phyloP scores from a whole-genome alignment of 2,797 vertebrate genomes.

The Aldrovandia affinis region DNA sequence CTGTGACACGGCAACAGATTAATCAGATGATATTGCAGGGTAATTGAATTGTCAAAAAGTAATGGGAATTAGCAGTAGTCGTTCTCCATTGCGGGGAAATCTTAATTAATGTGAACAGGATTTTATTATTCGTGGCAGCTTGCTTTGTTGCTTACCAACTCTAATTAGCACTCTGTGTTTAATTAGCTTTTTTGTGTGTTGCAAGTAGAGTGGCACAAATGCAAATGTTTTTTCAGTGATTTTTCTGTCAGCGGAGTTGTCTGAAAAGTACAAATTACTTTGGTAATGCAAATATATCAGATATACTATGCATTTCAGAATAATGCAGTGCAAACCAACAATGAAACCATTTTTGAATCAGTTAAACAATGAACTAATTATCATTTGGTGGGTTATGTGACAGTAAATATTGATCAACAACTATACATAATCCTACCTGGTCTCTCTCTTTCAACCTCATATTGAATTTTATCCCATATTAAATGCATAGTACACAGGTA shows the following conservation, averaged over 20 bases:
- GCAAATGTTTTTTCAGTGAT: not conserved
- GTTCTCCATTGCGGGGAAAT: conserved; percentile 4
- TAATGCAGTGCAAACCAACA: not conserved
- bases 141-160: conserved; percentile 18
- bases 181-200: conserved; percentile 23
- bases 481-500: not conserved
- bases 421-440: not conserved
- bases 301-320: not conserved
- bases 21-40: not conserved
- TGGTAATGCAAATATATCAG: not conserved
- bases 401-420: not conserved
- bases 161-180: conserved; percentile 17
- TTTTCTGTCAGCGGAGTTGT: not conserved
- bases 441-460: not conserved
- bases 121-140: conserved; percentile 22
- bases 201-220: not conserved
- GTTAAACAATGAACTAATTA: not conserved
- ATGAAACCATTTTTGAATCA: not conserved
- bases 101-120: conserved; percentile 19
- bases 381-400: not conserved
- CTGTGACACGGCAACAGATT: not conserved
- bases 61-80: conserved; percentile 11
- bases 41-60: conserved; percentile 18
- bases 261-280: not conserved
- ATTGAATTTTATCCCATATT: not conserved